Conservation (phyloP, 2,888 invertebrate genomes). For the Eupithecia pulchellata region DNA sequence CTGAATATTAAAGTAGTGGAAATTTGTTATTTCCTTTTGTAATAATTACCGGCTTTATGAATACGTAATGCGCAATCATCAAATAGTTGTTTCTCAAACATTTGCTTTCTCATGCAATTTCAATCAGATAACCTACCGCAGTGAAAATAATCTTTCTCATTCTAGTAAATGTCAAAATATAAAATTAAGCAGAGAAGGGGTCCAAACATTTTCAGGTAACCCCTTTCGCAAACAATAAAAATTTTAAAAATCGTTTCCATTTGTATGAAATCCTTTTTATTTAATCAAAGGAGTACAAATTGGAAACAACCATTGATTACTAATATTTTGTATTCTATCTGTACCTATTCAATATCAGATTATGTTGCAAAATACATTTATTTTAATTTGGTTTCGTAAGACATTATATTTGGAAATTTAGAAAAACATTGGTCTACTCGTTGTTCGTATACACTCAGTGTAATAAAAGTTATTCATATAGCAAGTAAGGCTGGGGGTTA, state of each 20-base stretch:
- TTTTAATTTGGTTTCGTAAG: background rate
- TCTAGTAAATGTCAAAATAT: slow-evolving; percentile 12
- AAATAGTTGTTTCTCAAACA: background rate
- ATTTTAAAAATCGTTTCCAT: slow-evolving; percentile 58
- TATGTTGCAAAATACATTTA: background rate
- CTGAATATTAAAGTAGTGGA: background rate
- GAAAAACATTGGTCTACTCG: background rate
- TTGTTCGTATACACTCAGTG: background rate
- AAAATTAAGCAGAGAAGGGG: slow-evolving; percentile 47
- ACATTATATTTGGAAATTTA: background rate
- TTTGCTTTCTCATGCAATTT: slow-evolving; percentile 8
- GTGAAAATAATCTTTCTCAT: background rate
- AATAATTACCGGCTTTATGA: background rate
- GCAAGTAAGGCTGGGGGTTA: slow-evolving; percentile 9
- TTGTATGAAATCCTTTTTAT: slow-evolving; percentile 57
- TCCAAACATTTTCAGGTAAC: slow-evolving; percentile 51
- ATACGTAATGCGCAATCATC: background rate
- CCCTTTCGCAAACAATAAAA: slow-evolving; percentile 60
- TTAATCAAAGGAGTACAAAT: slow-evolving; percentile 50
- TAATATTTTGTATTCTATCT: slow-evolving; percentile 16
- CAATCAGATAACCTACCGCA: slow-evolving; percentile 11
- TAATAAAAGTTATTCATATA: slow-evolving; percentile 15
- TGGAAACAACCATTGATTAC: slow-evolving; percentile 24
- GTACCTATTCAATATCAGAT: background rate
- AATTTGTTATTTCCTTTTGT: background rate